Evolutionary conservation across 2,888 invertebrate genomes (phyloP).

Genomic region (Ophonus ardosiacus): DNA sequence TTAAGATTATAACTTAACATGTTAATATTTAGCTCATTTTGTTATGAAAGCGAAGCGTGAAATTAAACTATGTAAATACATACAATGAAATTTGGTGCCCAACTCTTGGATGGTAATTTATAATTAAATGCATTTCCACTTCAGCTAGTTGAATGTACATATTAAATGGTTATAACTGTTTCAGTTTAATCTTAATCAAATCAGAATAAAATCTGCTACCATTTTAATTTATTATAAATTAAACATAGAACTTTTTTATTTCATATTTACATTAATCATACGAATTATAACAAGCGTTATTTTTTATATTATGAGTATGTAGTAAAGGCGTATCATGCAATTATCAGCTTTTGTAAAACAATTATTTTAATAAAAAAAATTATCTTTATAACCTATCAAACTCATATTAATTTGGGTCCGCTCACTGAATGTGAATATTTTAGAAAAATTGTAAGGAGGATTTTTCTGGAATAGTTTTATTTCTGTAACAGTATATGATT

Average conservation of each 20-base stretch:
- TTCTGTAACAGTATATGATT: too few species aligned
- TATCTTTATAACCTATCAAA: too few species aligned
- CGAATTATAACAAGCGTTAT: too few species aligned
- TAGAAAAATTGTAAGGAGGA: too few species aligned
- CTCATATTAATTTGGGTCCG: too few species aligned
- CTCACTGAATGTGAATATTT: too few species aligned
- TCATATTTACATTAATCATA: too few species aligned
- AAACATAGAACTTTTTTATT: not conserved
- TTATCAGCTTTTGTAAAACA: too few species aligned
- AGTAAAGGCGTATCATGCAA: too few species aligned
- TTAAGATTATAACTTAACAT: not conserved
- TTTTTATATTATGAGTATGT: too few species aligned
- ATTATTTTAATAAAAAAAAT: too few species aligned
- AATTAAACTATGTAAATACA: not conserved
- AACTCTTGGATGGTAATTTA: not conserved
- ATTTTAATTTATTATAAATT: not conserved
- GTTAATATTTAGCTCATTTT: not conserved
- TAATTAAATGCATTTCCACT: not conserved
- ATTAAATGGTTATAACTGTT: not conserved
- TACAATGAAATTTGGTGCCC: not conserved
- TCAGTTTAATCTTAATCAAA: not conserved
- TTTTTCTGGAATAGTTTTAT: too few species aligned
- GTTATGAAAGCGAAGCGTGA: not conserved
- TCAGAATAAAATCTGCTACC: not conserved
- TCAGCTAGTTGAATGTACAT: not conserved